Base-by-base conservation (phyloP, 2,888 invertebrate genomes). In the Drymonia ruficornis region DNA sequence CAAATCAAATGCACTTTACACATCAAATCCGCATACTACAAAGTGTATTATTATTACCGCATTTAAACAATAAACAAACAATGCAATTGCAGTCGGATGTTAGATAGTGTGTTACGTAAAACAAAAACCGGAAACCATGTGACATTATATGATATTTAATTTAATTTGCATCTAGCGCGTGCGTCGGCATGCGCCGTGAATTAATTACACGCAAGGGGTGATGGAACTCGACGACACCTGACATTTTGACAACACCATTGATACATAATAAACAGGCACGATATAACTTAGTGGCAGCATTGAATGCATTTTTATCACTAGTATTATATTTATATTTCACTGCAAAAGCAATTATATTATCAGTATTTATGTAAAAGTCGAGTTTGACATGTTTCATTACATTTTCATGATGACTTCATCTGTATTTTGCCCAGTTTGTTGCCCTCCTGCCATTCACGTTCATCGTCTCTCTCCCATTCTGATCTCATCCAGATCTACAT, bases 111-210 rank as follows among this genome's bases (percentile, higher is more conserved):
- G 57, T 70, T 68, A 71, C 66, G 71, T 65, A 76, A 76, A 56
- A 70, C 58, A 55, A 74, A 69, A 75, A 76, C 81, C 80, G 81
- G 81, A 81, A 81, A 78, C 68, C 64, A 65, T 63, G 67, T 67
- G 72, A 68, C 65, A 72, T 65, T 68, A 69, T 65, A 67, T 69
- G 56, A 74, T 73, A 74, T 70, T 72, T 70, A 59, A 73, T 70
- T 72, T 74, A 61, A 78, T 80, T 74, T 76, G 73, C 77, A 77
- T 72, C 57, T 55, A 52, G 53, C 57, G 68, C 72, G 70, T 74
- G 72, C 63, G 57, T 50, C 57, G 66, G 72, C 68, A 77, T 74
- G 69, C 65, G 59, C 51, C 55, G 48, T 63, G 76, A 67, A 79
- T 80, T 75, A 60, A 79, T 80, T 74, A 80, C 44, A 49, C 45